Conservation (phyloP, 2,113 vertebrate species). For the Mus spicilegus region DNA sequence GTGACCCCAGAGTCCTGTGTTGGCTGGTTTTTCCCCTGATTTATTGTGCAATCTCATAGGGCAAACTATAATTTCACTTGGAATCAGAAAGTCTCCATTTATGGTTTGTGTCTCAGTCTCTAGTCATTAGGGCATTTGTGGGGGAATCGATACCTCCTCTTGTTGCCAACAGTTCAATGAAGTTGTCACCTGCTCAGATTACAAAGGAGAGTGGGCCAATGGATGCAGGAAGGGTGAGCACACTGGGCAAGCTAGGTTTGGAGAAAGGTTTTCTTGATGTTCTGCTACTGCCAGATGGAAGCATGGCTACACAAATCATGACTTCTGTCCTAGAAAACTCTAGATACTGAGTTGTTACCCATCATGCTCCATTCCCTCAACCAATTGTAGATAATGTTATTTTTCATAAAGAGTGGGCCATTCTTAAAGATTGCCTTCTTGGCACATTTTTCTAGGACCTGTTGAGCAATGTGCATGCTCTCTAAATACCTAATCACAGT, state of each 20-base stretch:
- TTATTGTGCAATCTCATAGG: conserved; percentile 90
- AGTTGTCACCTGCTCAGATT: conserved; percentile 87
- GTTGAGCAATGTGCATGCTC: not conserved
- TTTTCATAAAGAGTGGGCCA: not conserved
- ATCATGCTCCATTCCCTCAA: not conserved
- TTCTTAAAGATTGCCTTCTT: not conserved
- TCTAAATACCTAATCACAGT: not conserved
- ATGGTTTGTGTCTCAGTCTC: conserved; percentile 83
- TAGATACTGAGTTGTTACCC: rapidly evolving
- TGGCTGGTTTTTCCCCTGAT: conserved; percentile 90
- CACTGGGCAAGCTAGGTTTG: not conserved
- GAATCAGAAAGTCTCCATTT: conserved; percentile 87
- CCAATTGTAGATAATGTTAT: not conserved
- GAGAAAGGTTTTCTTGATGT: not conserved
- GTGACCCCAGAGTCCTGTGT: conserved; percentile 85
- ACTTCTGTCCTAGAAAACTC: not conserved
- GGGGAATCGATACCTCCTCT: conserved; percentile 87
- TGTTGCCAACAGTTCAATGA: conserved; percentile 87
- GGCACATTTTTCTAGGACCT: not conserved
- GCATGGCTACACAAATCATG: not conserved
- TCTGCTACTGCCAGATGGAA: not conserved
- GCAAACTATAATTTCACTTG: conserved; percentile 90
- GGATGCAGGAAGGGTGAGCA: conserved; percentile 42
- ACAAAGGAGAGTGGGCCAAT: conserved; percentile 78
- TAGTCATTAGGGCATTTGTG: conserved; percentile 84